Percentiles rank a stretch among this genome's conserved stretches.
Evolutionary conservation across 2,113 vertebrate species (phyloP).

Genomic region (Sturnus vulgaris): DNA sequence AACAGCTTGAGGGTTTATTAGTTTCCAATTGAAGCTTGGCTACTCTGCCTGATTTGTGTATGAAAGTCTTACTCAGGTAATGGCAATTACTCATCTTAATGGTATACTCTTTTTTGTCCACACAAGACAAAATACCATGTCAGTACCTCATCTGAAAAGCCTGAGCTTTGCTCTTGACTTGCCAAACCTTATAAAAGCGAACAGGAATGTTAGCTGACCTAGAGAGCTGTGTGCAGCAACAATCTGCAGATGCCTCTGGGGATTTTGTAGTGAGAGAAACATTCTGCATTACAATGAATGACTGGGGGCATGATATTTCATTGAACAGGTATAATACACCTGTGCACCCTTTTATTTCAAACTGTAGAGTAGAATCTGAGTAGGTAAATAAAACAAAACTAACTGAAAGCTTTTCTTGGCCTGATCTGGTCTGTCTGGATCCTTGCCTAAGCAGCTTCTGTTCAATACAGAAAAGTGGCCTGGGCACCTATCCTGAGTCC

Average conservation of each 20-base stretch:
- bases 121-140: not conserved
- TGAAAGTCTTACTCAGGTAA: not conserved
- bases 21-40: not conserved
- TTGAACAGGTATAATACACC: not conserved
- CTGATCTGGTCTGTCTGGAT: not conserved
- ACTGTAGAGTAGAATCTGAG: not conserved
- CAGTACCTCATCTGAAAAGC: not conserved
- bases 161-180: not conserved
- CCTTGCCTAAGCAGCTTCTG: not conserved
- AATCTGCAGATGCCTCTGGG: not conserved
- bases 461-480: not conserved
- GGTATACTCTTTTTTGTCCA: not conserved
- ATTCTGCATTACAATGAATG: not conserved
- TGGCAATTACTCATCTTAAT: not conserved
- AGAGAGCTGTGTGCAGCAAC: not conserved
- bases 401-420: not conserved
- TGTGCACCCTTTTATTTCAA: not conserved
- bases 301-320: not conserved
- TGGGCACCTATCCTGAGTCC: not conserved
- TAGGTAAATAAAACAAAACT: not conserved
- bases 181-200: not conserved
- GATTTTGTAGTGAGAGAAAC: not conserved
- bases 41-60: not conserved
- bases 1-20: not conserved
- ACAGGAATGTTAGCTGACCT: not conserved